These are phyloP conservation scores for Cydia splendana DNA, from an alignment of 1,140 invertebrate species.

Conservation along the genomic window DNA sequence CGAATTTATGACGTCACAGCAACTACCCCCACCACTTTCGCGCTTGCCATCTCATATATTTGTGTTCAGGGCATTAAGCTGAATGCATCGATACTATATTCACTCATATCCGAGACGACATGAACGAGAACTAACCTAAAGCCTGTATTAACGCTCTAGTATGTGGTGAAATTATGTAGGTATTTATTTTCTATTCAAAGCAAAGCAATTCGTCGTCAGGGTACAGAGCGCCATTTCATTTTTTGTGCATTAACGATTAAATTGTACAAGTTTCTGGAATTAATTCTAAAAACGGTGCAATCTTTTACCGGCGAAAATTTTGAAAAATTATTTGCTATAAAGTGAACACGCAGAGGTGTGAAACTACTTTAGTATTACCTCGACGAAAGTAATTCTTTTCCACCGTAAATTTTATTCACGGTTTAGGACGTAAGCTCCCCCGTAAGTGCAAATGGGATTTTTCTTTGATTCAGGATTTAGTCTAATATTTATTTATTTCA, in stretches of 20 bases:
- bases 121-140: no score
- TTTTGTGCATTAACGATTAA: background rate
- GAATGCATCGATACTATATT: no score
- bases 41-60: no score
- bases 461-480: conserved; percentile 1
- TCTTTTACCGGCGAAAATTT: background rate
- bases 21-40: no score
- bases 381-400: conserved; percentile 15
- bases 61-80: no score
- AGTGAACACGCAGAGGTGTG: conserved; percentile 6
- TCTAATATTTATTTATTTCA: no score
- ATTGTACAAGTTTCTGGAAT: background rate
- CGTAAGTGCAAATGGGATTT: conserved; percentile 24
- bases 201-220: background rate
- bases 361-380: conserved; percentile 8
- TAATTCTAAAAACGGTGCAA: background rate
- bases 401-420: conserved; percentile 9
- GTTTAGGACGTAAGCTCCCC: conserved; percentile 27
- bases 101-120: no score
- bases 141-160: no score
- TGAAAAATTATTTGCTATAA: background rate
- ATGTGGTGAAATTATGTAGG: no score
- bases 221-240: background rate
- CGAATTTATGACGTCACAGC: no score
- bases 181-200: no score